These are phyloP conservation scores for Psittacula derbiana DNA, from an alignment of 2,797 vertebrate genomes.

Conservation along the genomic window DNA sequence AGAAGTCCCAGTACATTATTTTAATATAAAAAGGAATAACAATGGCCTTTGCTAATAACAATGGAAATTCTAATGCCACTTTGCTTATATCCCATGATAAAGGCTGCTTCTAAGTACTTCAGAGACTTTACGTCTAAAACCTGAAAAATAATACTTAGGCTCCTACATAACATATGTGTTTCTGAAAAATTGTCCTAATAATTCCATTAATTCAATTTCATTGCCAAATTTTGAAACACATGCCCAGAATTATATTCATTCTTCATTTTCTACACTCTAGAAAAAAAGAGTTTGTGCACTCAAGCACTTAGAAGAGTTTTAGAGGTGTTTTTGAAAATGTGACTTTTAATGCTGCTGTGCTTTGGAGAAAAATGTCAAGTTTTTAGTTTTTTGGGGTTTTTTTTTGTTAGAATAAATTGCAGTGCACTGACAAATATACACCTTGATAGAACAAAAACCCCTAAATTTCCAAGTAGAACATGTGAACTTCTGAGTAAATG, in stretches of 20 bases:
- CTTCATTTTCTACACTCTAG: neutral
- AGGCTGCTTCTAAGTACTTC: neutral
- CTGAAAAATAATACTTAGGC: neutral
- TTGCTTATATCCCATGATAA: neutral
- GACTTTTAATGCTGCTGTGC: conserved; percentile 1
- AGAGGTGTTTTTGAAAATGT: conserved; percentile 15
- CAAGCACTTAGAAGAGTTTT: conserved; percentile 12
- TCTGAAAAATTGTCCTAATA: neutral
- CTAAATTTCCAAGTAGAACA: neutral
- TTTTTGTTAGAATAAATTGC: conserved; percentile 1
- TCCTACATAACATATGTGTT: rapidly evolving
- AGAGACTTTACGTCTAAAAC: neutral
- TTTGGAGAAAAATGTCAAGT: conserved; percentile 34
- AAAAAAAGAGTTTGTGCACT: neutral
- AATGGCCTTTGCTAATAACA: neutral
- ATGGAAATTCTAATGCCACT: neutral
- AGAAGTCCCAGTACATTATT: neutral
- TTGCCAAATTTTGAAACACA: neutral
- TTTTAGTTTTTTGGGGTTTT: neutral
- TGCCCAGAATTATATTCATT: neutral
- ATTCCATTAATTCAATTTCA: neutral
- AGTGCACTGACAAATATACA: neutral
- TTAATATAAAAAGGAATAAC: neutral
- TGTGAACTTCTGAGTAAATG: neutral
- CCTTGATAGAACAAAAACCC: neutral